Percentiles rank a stretch among this genome's conserved stretches.
phyloP scores from a whole-genome alignment of 2,113 vertebrate genomes.

The Gasterosteus nipponicus region DNA sequence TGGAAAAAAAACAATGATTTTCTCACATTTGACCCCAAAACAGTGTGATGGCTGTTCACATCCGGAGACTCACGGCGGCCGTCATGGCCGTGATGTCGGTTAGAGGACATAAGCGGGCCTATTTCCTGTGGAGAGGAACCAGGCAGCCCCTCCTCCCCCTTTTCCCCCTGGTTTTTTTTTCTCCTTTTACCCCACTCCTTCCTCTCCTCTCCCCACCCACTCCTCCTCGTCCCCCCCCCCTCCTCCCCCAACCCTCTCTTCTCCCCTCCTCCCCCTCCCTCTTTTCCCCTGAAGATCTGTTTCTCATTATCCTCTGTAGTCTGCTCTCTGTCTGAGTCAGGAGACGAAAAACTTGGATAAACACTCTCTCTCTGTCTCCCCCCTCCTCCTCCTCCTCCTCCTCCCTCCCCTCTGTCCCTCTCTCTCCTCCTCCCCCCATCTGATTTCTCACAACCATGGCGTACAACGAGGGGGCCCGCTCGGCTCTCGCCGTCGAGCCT shows the following conservation, averaged over 20 bases:
- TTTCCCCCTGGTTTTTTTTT: slow-evolving; percentile 26
- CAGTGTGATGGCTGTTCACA: slow-evolving; percentile 43
- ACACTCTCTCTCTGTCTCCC: slow-evolving; percentile 66
- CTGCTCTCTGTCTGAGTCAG: slow-evolving; percentile 84
- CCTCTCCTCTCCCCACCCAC: slow-evolving; percentile 34
- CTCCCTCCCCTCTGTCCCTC: slow-evolving; percentile 33
- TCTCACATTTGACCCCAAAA: background rate
- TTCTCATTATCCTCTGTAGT: slow-evolving; percentile 85
- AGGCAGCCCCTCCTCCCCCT: slow-evolving; percentile 49
- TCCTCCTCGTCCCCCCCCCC: slow-evolving; percentile 50
- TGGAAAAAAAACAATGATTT: background rate
- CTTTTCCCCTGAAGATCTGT: slow-evolving; percentile 76
- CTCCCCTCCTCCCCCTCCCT: slow-evolving; percentile 42
- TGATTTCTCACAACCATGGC: slow-evolving; percentile 69
- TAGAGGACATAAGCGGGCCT: slow-evolving; percentile 56
- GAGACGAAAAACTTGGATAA: slow-evolving; percentile 84
- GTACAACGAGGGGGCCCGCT: slow-evolving; percentile 50
- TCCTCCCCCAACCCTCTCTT: background rate
- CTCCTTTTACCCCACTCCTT: slow-evolving; percentile 10
- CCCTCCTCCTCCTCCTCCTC: background rate
- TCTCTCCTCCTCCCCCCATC: slow-evolving; percentile 34
- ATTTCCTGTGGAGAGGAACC: slow-evolving; percentile 73
- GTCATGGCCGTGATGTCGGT: slow-evolving; percentile 56
- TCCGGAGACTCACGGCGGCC: slow-evolving; percentile 50
- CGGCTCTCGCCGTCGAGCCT: slow-evolving; percentile 57